These are phyloP conservation scores for Stylophora pistillata DNA, from an alignment of 64 coral and sea anemone species.

Conservation along the genomic window DNA sequence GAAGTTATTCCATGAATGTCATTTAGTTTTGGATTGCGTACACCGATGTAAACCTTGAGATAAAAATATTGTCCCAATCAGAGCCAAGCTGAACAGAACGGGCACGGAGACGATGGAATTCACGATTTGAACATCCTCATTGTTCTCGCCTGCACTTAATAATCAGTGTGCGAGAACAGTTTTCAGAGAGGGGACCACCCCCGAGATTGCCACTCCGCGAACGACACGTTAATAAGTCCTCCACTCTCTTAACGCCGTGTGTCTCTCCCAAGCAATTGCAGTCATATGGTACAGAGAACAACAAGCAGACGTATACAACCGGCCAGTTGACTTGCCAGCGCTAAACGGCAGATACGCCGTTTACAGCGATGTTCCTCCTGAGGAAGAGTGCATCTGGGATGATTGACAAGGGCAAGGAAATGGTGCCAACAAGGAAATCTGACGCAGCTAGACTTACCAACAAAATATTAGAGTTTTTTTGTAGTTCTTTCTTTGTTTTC, in stretches of 20 bases:
- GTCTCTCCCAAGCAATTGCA: not conserved
- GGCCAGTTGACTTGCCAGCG: not conserved
- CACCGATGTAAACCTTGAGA: not conserved
- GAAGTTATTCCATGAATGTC: not conserved
- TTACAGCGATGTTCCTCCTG: not conserved
- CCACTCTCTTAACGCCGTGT: slow-evolving; percentile 13
- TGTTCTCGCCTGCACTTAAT: not conserved
- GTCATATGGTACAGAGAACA: slow-evolving; percentile 30
- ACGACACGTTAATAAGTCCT: not conserved
- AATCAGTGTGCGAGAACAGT: not conserved
- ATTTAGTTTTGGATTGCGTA: not conserved
- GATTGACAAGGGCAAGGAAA: slow-evolving; percentile 3
- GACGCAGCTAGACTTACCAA: slow-evolving; percentile 13
- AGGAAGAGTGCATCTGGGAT: not conserved
- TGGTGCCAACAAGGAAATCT: not conserved
- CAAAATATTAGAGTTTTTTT: slow-evolving; percentile 31
- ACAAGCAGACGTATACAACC: slow-evolving; percentile 1
- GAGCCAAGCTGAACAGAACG: not conserved
- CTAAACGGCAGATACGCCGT: not conserved
- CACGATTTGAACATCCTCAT: not conserved
- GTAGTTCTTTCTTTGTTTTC: not conserved
- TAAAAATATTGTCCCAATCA: slow-evolving; percentile 33
- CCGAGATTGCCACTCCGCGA: not conserved
- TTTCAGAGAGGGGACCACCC: not conserved
- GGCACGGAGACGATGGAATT: not conserved